These are phyloP conservation scores for Sphenopsis melanotis DNA, from an alignment of 2,797 vertebrate species.

Conservation along the genomic window DNA sequence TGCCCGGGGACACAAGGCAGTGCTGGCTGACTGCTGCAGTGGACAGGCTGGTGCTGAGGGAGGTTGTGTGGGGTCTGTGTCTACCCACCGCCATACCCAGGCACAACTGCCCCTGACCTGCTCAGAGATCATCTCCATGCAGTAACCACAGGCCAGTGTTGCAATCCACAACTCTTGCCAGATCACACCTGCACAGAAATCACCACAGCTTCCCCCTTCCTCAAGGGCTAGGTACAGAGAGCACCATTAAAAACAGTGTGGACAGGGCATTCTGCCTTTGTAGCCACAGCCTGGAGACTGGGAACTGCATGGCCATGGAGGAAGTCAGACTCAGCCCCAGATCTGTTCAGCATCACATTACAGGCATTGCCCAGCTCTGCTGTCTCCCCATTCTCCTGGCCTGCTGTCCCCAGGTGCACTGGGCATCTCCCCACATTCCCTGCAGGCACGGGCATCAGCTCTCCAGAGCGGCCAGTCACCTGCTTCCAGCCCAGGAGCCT, in stretches of 20 bases:
- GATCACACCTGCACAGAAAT: background rate
- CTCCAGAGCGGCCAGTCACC: background rate
- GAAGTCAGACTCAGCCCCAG: background rate
- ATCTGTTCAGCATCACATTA: background rate
- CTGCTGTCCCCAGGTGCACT: no score
- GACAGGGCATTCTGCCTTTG: background rate
- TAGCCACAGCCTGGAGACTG: background rate
- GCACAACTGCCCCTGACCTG: fast-evolving
- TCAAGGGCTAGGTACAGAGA: background rate
- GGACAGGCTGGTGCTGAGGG: background rate
- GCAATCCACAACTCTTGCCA: background rate
- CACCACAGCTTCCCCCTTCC: background rate
- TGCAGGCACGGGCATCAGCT: fast-evolving
- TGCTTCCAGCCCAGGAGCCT: background rate
- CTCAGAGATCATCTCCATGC: background rate
- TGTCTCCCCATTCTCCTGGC: background rate
- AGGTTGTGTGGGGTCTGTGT: background rate
- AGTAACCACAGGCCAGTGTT: fast-evolving
- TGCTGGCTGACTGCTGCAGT: background rate
- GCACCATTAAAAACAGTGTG: background rate
- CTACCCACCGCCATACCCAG: background rate
- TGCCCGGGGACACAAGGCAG: background rate
- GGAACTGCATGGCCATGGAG: background rate
- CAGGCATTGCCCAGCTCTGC: fast-evolving
- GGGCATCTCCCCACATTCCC: background rate